phyloP scores from a whole-genome alignment of 2,113 vertebrate genomes.

The Typhlomys cinereus region DNA sequence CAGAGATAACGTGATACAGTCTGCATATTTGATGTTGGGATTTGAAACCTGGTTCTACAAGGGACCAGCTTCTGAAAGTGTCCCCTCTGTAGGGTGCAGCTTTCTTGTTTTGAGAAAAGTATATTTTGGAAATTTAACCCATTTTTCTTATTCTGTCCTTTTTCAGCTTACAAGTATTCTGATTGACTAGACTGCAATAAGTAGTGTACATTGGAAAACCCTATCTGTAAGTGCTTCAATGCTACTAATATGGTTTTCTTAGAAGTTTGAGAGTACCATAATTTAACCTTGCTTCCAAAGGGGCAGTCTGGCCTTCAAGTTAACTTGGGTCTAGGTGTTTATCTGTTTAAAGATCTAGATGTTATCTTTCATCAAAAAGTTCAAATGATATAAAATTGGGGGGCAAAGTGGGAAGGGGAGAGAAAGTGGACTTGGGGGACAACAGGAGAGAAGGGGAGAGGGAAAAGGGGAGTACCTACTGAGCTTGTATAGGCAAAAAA shows the following conservation, averaged over 20 bases:
- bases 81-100: not conserved
- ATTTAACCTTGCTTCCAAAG: not conserved
- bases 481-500: too few species aligned
- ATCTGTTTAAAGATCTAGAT: not conserved
- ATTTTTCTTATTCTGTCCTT: not conserved
- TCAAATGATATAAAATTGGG: not conserved
- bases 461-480: too few species aligned
- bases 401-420: too few species aligned
- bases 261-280: not conserved
- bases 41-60: not conserved
- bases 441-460: too few species aligned
- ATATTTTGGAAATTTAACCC: not conserved
- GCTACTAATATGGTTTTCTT: not conserved
- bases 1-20: not conserved
- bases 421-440: too few species aligned
- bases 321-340: not conserved
- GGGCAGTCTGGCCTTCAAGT: not conserved
- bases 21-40: not conserved
- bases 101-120: not conserved
- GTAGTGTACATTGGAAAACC: not conserved
- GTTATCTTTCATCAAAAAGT: not conserved
- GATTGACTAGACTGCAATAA: not conserved
- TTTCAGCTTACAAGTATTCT: not conserved
- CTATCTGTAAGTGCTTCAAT: not conserved
- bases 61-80: not conserved